Evolutionary conservation across 2,888 invertebrate species (phyloP), one percentile per base, ranked within the genome.

Genomic region (Fragum fragum): DNA sequence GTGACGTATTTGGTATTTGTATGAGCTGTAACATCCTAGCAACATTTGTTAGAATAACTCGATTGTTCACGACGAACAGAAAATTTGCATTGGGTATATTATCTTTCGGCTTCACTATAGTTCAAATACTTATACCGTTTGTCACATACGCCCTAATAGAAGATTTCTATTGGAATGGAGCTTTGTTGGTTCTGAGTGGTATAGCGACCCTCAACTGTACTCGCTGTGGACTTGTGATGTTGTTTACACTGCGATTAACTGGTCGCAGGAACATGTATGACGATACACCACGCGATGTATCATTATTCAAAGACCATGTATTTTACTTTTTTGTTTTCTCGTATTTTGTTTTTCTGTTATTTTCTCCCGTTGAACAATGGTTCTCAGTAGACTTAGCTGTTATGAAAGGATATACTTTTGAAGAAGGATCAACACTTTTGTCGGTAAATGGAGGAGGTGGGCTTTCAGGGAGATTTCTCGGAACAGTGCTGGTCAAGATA

Each of bases 401-500:
- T 2, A 23, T 79, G 16, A 81, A 73, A 66, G 84, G 84, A 0
- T 74, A 73, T 29, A 57, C 69, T 1, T 52, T 28, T 18, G 47
- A 73, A 23, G 66, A n/a, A 6, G 84, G 79, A 7, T 36, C 81
- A 18, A 42, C 47, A 6, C 53, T 84, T 11, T 29, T 84, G 6
- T 79, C 84, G 11, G 29, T 84, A 14, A 78, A 80, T 36, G 84
- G 84, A 11, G 61, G 76, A 18, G 57, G 76, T 26, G 84, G 84
- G 14, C 73, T 84, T 26, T 16, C 69, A 42, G 78, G 73, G 23
- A 32, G 81, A 52, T 28, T 81, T 11, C 11, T 55, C 16, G 73
- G 73, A 9, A 47, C 74, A 0, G 9, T 70, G 3, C 53, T 79
- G n/a, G n/a, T 81, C 3, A 73, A 63, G n/a, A n/a, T 70, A n/a